Conservation (phyloP, 2,888 invertebrate genomes). For the Hemaris fuciformis region DNA sequence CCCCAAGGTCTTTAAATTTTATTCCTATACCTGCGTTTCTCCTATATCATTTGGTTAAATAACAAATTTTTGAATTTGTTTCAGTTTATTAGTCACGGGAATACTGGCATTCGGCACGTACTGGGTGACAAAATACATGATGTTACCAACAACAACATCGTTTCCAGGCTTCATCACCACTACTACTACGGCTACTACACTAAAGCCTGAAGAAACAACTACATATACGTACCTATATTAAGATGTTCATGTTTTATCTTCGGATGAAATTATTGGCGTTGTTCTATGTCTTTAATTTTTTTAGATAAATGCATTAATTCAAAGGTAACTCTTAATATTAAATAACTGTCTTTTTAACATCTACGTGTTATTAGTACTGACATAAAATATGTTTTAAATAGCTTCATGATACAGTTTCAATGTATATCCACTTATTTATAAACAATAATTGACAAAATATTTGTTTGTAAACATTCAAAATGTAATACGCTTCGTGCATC, state of each 20-base stretch:
- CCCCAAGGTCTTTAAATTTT: too few species aligned
- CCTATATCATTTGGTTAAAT: constrained; percentile 9
- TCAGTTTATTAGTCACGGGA: constrained; percentile 61
- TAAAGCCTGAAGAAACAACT: background rate
- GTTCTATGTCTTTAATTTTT: background rate
- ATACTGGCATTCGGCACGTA: constrained; percentile 44
- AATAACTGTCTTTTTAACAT: too few species aligned
- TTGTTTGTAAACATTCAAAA: background rate
- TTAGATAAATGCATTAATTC: too few species aligned
- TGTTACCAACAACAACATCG: constrained; percentile 15
- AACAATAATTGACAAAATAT: background rate
- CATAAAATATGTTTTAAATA: background rate
- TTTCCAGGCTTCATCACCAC: background rate
- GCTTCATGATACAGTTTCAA: background rate
- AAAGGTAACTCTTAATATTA: too few species aligned
- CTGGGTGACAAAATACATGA: constrained; percentile 40
- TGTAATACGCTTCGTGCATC: background rate
- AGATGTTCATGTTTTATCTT: background rate
- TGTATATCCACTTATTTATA: background rate
- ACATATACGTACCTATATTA: background rate
- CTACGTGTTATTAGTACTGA: background rate
- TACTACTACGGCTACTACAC: background rate
- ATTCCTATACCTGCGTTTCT: too few species aligned
- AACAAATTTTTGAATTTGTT: constrained; percentile 28
- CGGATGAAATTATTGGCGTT: background rate